Base-by-base conservation (phyloP, 1,140 invertebrate species). In the Holotrichia oblita region DNA sequence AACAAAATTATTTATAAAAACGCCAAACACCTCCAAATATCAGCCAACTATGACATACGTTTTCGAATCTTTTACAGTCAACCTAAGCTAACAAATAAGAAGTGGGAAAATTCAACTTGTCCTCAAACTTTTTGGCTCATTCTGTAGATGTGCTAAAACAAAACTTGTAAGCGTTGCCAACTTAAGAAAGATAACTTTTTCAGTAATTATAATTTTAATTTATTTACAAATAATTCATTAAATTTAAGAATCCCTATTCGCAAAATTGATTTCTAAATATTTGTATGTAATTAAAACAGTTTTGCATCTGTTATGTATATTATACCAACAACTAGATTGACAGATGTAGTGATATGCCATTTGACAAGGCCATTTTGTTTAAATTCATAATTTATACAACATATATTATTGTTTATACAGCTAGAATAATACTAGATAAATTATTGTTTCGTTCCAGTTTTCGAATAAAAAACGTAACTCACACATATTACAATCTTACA, bases 241-340 rank as follows among this genome's bases (percentile, higher is more conserved):
- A 10, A 42, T 78, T 40, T 27, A 78, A 27, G 24, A 72, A 42
- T 44, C 40, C 3, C 27, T 20, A 41, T 17, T 40, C n/a, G n/a
- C n/a, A n/a, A n/a, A 34, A 12, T 42, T 48, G 6, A 48, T 14
- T n/a, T n/a, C 77, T 78, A 88, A 87, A 89, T 89, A 89, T 88
- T 87, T 88, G 85, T 86, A 85, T 81, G 86, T 88, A 87, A 88
- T 88, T 87, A 86, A 85, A 87, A 88, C 86, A 82, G 85, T 87
- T 85, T 84, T 85, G 81, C 22, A 24, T 27, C 61, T 69, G 8
- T 69, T 48, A 79, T 42, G 24, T 76, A 44, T 34, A 34, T 34
- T 34, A 4, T 76, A 76, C 42, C 75, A 76, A 76, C 80, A 82
- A 75, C 81, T 83, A 83, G 80, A 83, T 83, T 83, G 83, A 83